phyloP scores from a whole-genome alignment of 2,113 vertebrate species.

The Apus apus region DNA sequence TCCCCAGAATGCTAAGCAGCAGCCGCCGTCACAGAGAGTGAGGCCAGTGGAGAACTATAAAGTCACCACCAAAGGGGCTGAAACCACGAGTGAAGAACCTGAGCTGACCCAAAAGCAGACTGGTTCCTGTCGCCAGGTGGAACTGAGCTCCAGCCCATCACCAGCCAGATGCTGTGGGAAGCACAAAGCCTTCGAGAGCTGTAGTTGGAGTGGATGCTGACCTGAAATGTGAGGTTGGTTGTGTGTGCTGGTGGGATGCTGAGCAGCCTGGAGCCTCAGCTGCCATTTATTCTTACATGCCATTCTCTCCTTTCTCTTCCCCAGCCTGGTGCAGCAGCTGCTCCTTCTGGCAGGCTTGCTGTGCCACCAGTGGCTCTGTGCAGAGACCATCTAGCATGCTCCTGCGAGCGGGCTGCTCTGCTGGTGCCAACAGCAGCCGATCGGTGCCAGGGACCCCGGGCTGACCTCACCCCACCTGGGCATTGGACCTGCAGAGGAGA shows the following conservation, averaged over 20 bases:
- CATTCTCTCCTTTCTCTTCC: neutral
- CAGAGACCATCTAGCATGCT: constrained; percentile 32
- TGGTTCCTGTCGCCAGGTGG: neutral
- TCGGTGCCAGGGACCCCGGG: neutral
- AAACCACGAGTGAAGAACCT: neutral
- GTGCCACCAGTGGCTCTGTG: neutral
- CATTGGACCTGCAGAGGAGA: neutral
- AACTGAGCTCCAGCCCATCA: neutral
- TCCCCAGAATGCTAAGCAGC: neutral
- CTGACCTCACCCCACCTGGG: neutral
- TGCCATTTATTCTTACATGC: neutral
- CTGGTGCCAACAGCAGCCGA: neutral
- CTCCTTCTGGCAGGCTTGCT: neutral
- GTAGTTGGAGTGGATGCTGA: neutral
- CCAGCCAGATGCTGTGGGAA: neutral
- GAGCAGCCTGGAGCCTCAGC: neutral
- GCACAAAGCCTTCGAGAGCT: neutral
- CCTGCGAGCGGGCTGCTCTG: neutral
- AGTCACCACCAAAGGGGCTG: neutral
- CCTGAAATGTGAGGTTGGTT: constrained; percentile 16
- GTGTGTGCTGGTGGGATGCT: neutral
- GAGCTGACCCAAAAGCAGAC: neutral
- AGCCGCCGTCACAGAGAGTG: accelerated
- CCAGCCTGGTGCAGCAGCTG: neutral
- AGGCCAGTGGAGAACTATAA: neutral